Evolutionary conservation across 2,797 vertebrate genomes (phyloP).

Genomic region (Phrynocephalus guinanensis): DNA sequence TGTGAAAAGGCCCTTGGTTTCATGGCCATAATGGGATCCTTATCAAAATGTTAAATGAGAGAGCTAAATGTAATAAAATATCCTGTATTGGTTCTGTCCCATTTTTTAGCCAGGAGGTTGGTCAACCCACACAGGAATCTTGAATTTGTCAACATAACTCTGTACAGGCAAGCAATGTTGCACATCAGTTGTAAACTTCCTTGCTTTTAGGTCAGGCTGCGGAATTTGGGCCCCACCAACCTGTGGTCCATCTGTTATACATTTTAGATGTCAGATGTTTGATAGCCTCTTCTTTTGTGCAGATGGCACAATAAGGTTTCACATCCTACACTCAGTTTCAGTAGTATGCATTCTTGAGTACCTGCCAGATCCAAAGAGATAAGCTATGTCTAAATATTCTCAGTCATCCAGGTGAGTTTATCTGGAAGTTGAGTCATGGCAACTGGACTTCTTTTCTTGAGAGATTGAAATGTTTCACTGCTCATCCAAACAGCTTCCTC

Average conservation of each 20-base stretch:
- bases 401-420: no score
- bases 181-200: neutral
- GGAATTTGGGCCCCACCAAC: neutral
- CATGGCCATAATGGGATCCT: neutral
- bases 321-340: neutral
- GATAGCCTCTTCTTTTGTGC: neutral
- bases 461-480: no score
- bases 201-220: neutral
- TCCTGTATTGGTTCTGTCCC: neutral
- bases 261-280: neutral
- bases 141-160: neutral
- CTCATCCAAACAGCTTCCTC: no score
- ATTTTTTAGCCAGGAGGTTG: neutral
- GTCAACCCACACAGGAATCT: neutral
- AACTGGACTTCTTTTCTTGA: no score
- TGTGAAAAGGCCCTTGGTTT: no score
- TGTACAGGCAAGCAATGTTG: neutral
- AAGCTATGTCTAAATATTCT: no score
- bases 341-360: neutral
- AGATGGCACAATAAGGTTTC: neutral
- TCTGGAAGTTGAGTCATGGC: no score
- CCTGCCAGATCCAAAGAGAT: no score
- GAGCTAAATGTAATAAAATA: neutral
- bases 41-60: neutral
- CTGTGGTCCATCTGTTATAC: neutral